These are phyloP conservation scores for Drosophila eohydei DNA, from an alignment of 2,888 invertebrate genomes.

Conservation along the genomic window DNA sequence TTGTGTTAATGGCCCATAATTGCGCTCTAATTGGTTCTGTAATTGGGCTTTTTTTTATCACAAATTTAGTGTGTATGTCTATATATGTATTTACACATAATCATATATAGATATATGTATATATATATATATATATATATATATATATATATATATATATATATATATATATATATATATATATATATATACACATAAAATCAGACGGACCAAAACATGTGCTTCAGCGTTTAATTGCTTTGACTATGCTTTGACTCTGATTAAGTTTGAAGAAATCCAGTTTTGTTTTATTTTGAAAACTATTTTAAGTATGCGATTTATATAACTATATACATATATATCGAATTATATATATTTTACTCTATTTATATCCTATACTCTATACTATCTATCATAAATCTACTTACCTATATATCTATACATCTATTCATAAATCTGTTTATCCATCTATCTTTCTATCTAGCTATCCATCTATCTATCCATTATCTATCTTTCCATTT, in stretches of 20 bases:
- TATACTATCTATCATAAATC: background rate
- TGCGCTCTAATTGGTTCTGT: conserved; percentile 61
- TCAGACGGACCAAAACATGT: background rate
- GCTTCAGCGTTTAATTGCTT: background rate
- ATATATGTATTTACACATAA: background rate
- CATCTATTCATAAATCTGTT: too few species aligned
- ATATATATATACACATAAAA: too few species aligned
- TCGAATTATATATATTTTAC: background rate
- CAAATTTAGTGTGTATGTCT: conserved; percentile 2
- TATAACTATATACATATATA: background rate
- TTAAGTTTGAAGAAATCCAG: background rate
- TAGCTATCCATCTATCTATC: background rate
- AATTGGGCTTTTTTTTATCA: conserved; percentile 48
- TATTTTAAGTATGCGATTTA: background rate
- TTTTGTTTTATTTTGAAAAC: background rate
- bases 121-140: background rate
- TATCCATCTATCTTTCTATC: background rate
- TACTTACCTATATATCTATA: background rate
- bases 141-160: background rate
- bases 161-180: background rate
- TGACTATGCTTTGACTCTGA: background rate
- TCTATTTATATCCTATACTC: background rate
- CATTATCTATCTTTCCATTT: background rate
- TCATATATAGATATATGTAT: background rate
- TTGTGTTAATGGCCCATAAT: conserved; percentile 68